Conservation (phyloP, 2,888 invertebrate genomes). For the Thelaira solivaga region DNA sequence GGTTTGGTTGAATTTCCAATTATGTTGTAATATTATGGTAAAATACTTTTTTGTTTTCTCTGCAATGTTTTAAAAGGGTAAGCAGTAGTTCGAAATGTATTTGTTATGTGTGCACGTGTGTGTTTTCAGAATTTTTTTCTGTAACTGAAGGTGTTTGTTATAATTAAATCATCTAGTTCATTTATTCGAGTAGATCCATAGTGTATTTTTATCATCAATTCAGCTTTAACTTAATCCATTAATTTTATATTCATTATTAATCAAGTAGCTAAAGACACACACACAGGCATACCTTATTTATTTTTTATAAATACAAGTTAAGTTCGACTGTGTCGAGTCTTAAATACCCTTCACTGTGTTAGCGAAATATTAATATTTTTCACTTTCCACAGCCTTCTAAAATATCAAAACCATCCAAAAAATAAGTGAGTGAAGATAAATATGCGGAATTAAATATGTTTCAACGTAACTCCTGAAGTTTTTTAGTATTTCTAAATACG, state of each 20-base stretch:
- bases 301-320: too few relatives aligned
- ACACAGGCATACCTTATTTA: not conserved
- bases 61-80: not conserved
- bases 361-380: too few relatives aligned
- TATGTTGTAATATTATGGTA: not conserved
- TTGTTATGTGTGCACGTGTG: not conserved
- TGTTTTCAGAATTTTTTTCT: not conserved
- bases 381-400: too few relatives aligned
- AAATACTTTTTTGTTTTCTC: not conserved
- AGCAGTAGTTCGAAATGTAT: not conserved
- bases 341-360: too few relatives aligned
- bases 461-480: too few relatives aligned
- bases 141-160: constrained; percentile 1
- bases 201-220: not conserved
- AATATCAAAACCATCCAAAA: too few relatives aligned
- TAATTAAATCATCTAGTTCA: constrained; percentile 45
- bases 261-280: not conserved
- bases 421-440: too few relatives aligned
- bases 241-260: not conserved
- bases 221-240: not conserved
- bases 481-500: too few relatives aligned
- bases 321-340: too few relatives aligned
- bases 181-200: not conserved
- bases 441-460: too few relatives aligned
- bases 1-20: not conserved